Evolutionary conservation across 2,888 invertebrate species (phyloP), one percentile per base, ranked within the genome.

Genomic region (Drosophila sordidapex): DNA sequence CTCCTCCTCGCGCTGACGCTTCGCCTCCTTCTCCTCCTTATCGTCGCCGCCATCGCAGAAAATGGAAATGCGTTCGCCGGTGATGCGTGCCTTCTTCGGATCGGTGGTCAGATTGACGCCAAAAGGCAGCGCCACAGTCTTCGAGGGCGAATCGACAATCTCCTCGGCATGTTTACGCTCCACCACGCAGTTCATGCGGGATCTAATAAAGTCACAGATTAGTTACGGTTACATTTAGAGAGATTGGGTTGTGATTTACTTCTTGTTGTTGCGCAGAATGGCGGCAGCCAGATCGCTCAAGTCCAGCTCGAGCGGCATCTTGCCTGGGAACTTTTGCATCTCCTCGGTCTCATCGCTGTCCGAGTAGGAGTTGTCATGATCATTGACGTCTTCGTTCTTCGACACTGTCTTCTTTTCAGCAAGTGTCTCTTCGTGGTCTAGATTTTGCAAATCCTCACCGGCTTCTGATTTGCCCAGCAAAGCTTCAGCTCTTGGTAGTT

Each of bases 121-220:
- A 89, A 96, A 95, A 27, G 96, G 95, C 72, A 96, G 93, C 59
- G 94, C 93, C 51, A 96, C 93, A 7, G 94, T 95, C 91, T 95
- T 95, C 0, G 95, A 94, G 87, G 96, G 95, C 77, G 96, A 95
- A 80, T 97, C 97, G 87, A 97, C 95, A 35, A 97, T 95, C 92
- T 98, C 97, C 90, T 97, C 97, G 60, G 96, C 95, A 78, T 95
- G 95, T 83, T 97, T 96, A 91, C 97, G 96, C 93, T 98, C 98
- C 49, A 98, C 97, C 29, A 98, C 95, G 93, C 98, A 98, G 93
- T 98, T 98, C 96, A 98, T 97, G 93, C 96, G 96, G 70, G 97
- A 97, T 91, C 95, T 95, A 8, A 18, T 1, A 29, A 25, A n/a
- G 3, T 2, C 40, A 10, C 13, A 33, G 7, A 27, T 46, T 46